Evolutionary conservation across 1,140 invertebrate genomes (phyloP), one percentile per base, ranked within the genome.

Genomic region (Radopholus similis): DNA sequence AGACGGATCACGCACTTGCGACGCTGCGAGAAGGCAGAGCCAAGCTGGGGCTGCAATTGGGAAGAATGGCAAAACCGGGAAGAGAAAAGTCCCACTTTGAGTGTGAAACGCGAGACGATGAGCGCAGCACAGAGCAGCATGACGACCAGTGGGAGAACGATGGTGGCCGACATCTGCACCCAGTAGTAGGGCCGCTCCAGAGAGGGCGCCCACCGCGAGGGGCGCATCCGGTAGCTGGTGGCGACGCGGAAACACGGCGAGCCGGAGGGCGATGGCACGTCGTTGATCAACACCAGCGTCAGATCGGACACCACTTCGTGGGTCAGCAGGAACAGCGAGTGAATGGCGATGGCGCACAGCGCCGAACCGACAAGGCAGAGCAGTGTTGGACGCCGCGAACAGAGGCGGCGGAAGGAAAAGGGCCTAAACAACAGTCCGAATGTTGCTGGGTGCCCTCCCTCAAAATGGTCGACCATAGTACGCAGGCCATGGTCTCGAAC

Each of bases 1-100:
- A 80, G 65, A 15, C 80, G 77, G 49, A 80, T 77, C 9, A 80
- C 78, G 63, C 78, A 80, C 40, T 72, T 74, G n/a, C 78, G 42
- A n/a, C 78, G 68, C 58, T 80, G 77, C 9, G 77, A 77, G 37
- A 80, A 80, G 13, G 77, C 55, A 63, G 82, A 76, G 37, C 78
- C 78, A 37, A 80, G 60, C 30, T 82, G 47, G 47, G 47, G 47
- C 47, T 51, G 18, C 18, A n/a, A 51, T 51, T n/a, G n/a, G n/a
- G 68, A 73, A 73, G 40, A 51, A 78, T 58, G 18, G 49, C 13
- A 15, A 34, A 35, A 37, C 42, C 11, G 26, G 18, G 11, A 6
- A 2, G 75, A 13, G 18, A 32, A 26, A 71, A 15, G 6, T 2
- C 47, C 30, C 47, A 80, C 78, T 67, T 82, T 80, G 37, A 82